phyloP scores from a whole-genome alignment of 2,113 vertebrate species.

The Peromyscus leucopus region DNA sequence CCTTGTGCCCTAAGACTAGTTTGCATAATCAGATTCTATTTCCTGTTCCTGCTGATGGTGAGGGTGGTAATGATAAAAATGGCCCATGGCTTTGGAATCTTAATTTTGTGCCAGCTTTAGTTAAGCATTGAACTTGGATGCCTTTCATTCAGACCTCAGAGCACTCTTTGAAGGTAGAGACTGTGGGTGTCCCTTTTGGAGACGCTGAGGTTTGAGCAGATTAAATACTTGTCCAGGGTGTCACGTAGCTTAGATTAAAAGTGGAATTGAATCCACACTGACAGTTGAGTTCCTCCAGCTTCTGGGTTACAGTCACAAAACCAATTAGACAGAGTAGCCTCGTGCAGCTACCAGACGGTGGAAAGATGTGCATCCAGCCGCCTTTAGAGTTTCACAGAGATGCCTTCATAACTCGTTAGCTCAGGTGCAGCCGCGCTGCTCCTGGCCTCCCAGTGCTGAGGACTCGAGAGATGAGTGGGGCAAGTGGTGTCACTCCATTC shows the following conservation, averaged over 20 bases:
- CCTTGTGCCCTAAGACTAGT: neutral
- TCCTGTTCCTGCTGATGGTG: neutral
- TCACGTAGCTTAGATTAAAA: neutral
- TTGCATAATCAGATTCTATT: conserved; percentile 1
- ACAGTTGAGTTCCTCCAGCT: neutral
- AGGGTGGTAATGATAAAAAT: neutral
- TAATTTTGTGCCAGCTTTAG: neutral
- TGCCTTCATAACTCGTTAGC: neutral
- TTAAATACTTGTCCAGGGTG: neutral
- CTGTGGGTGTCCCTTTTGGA: neutral
- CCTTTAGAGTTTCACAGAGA: neutral
- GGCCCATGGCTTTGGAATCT: neutral
- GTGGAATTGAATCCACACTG: neutral
- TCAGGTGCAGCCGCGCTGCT: too few species aligned
- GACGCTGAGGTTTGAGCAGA: neutral
- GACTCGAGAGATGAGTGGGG: neutral
- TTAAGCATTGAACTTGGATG: neutral
- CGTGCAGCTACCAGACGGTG: neutral
- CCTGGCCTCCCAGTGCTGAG: neutral
- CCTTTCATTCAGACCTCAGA: neutral
- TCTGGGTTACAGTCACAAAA: neutral
- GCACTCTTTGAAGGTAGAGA: neutral
- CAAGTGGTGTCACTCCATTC: fast-evolving
- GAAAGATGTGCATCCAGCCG: too few species aligned
- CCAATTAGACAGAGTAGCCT: neutral